A percentile compares a stretch with the other conserved stretches of the same genome.
Evolutionary conservation across 2,888 invertebrate species (phyloP).

Genomic region (Hesperia comma): DNA sequence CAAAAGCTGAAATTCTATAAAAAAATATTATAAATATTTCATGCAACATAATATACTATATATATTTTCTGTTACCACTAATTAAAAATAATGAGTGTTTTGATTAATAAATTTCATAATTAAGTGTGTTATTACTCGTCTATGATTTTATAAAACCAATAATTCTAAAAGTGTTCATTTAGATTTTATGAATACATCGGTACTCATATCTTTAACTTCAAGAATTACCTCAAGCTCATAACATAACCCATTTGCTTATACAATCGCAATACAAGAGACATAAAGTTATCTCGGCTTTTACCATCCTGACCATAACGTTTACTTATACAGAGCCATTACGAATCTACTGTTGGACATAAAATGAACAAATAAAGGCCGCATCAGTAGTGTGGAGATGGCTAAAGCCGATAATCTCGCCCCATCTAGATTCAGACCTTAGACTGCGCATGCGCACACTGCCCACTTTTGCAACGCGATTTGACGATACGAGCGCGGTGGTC

Average conservation of each 20-base stretch:
- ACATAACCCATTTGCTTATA: conserved; percentile 42
- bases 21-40: too few relatives aligned
- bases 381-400: conserved; percentile 59
- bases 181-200: not conserved
- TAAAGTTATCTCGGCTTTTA: conserved; percentile 40
- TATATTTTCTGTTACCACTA: too few relatives aligned
- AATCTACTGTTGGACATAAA: conserved; percentile 52
- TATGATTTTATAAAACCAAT: conserved; percentile 3
- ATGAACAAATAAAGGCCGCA: conserved; percentile 52
- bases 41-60: too few relatives aligned
- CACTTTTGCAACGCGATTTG: conserved; percentile 27
- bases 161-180: not conserved
- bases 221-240: conserved; percentile 36
- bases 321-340: conserved; percentile 48
- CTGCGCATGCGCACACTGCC: conserved; percentile 11
- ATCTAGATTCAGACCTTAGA: conserved; percentile 61
- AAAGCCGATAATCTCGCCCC: conserved; percentile 61
- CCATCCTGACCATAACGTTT: conserved; percentile 38
- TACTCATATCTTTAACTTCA: not conserved
- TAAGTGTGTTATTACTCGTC: too few relatives aligned
- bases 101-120: too few relatives aligned
- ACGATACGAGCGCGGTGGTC: not conserved
- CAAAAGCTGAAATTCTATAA: too few relatives aligned
- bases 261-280: conserved; percentile 39
- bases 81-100: too few relatives aligned